phyloP scores from a whole-genome alignment of 92 coral and sea anemone species.

The Paramuricea clavata region DNA sequence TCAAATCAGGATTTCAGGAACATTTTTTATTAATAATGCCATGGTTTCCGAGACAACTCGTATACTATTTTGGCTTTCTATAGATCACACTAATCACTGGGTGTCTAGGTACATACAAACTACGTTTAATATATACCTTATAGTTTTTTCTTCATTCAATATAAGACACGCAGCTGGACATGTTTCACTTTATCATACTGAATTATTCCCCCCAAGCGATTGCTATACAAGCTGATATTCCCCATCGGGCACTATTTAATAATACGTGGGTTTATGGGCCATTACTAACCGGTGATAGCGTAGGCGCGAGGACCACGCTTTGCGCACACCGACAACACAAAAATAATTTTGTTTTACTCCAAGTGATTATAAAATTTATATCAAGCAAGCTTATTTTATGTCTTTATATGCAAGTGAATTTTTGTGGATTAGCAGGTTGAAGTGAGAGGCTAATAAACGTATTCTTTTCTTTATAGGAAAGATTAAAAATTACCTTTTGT shows the following conservation, averaged over 20 bases:
- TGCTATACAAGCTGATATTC: background rate
- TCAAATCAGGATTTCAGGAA: too few relatives aligned
- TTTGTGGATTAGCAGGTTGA: background rate
- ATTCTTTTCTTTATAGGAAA: background rate
- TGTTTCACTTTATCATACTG: background rate
- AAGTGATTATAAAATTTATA: too few relatives aligned
- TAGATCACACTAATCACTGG: too few relatives aligned
- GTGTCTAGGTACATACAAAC: too few relatives aligned
- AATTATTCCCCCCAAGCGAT: background rate
- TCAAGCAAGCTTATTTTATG: background rate
- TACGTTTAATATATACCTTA: background rate
- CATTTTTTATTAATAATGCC: too few relatives aligned
- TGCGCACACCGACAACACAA: background rate
- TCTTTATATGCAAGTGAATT: background rate
- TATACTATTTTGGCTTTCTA: too few relatives aligned
- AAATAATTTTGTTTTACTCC: background rate
- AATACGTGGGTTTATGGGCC: conserved; percentile 5
- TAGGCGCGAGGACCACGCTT: background rate
- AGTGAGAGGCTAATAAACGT: background rate
- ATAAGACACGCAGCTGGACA: background rate
- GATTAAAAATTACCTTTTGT: background rate
- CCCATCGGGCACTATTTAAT: background rate
- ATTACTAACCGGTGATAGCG: conserved; percentile 2
- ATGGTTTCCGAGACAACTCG: too few relatives aligned
- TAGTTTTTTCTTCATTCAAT: background rate